phyloP scores from a whole-genome alignment of 2,888 invertebrate species.

The Thecophora atra region DNA sequence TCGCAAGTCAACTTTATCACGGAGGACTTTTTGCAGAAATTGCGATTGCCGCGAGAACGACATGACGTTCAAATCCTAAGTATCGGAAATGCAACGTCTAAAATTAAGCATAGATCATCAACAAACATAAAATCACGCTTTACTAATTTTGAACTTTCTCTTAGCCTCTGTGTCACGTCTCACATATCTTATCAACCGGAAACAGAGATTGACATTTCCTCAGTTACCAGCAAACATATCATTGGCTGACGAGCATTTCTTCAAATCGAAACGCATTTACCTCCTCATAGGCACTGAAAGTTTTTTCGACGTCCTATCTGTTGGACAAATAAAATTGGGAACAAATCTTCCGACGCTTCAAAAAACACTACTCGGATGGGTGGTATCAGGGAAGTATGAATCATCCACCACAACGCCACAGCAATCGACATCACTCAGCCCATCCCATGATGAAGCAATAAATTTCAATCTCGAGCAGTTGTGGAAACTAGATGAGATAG shows the following conservation, averaged over 20 bases:
- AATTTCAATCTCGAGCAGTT: constrained; percentile 8
- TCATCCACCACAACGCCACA: neutral
- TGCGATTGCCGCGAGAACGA: constrained; percentile 33
- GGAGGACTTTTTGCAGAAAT: constrained; percentile 38
- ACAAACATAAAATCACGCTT: too few species aligned
- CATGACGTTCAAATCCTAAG: too few species aligned
- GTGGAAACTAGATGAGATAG: too few species aligned
- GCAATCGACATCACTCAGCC: too few species aligned
- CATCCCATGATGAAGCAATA: too few species aligned
- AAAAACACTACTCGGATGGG: too few species aligned
- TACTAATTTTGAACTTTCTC: constrained; percentile 34
- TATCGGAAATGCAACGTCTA: too few species aligned
- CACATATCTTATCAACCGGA: too few species aligned
- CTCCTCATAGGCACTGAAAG: constrained; percentile 43
- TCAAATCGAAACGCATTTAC: constrained; percentile 39
- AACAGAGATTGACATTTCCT: too few species aligned
- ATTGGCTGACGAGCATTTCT: constrained; percentile 12
- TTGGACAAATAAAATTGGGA: constrained; percentile 41
- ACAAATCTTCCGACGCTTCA: too few species aligned
- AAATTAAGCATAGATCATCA: too few species aligned
- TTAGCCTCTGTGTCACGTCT: constrained; percentile 35
- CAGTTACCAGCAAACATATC: too few species aligned
- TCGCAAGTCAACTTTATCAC: constrained; percentile 41
- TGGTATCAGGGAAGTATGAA: neutral
- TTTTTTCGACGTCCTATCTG: constrained; percentile 39